Percentiles rank a stretch among this genome's conserved stretches.
Conservation (phyloP, 2,113 vertebrate species). For the Xenus cinereus region DNA sequence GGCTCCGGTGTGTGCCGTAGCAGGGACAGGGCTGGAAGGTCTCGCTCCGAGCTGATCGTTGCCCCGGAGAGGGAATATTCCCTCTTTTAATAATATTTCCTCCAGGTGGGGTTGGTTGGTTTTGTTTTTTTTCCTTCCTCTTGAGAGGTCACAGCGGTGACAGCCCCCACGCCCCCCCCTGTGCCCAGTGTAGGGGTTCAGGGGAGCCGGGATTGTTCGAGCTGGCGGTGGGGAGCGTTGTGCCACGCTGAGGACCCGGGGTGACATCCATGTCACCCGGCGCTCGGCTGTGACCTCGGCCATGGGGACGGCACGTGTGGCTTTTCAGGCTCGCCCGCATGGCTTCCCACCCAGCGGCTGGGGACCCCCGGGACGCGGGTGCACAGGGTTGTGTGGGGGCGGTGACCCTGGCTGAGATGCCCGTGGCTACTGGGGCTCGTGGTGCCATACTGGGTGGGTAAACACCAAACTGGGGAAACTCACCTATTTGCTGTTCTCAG, state of each 20-base stretch:
- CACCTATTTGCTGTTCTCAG: neutral
- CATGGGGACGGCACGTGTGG: rapidly evolving
- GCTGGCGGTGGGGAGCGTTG: neutral
- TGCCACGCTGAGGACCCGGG: rapidly evolving
- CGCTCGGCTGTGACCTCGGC: neutral
- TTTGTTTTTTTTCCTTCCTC: rapidly evolving
- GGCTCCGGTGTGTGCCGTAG: rapidly evolving
- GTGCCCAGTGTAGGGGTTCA: rapidly evolving
- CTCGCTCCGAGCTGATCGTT: neutral
- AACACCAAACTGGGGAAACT: neutral
- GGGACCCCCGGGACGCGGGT: rapidly evolving
- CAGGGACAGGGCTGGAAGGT: neutral
- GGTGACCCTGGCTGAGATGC: neutral
- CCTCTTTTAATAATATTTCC: neutral
- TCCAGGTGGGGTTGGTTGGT: neutral
- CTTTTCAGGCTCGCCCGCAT: neutral
- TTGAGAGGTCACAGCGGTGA: rapidly evolving
- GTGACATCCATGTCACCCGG: neutral
- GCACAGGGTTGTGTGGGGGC: rapidly evolving
- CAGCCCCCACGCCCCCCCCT: neutral
- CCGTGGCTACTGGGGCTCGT: neutral
- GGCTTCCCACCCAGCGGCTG: neutral
- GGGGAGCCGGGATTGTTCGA: rapidly evolving
- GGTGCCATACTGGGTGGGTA: neutral
- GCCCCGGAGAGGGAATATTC: neutral